Evolutionary conservation across 2,888 invertebrate genomes (phyloP), one percentile per base, ranked within the genome.

Genomic region (Cynaeus angustus): DNA sequence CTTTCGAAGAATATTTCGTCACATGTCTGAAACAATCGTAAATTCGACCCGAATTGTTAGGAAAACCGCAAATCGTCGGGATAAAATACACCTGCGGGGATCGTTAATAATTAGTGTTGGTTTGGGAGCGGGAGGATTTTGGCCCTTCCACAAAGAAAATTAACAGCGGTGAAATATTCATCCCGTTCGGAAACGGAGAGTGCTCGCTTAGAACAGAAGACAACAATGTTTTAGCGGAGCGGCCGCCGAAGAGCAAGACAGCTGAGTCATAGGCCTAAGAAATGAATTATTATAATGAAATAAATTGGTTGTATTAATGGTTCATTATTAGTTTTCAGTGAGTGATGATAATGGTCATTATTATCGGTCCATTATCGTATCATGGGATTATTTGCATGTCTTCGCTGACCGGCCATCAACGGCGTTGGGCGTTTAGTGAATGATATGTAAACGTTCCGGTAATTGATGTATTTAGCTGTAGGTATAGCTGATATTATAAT

Each of bases 281-380:
- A 82, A 82, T 83, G 84, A 84, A 84, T 84, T 84, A 85, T 83
- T 82, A 84, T 84, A 85, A 84, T 85, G 84, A 83, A 84, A 83
- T 84, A 85, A 85, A 85, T 85, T 85, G 84, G 80, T 78, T 79
- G 78, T 81, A 84, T 84, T 85, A 85, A 85, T 83, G 83, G 81
- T 79, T 82, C 82, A 80, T 84, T 84, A 84, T 84, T 84, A 83
- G 83, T 82, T 84, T 84, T 83, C 82, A 78, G 79, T 82, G 83
- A 82, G 82, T 80, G 82, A 83, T 82, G 82, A 83, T 84, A 83
- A 83, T 83, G 82, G 83, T 81, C 77, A 78, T 81, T 80, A 80
- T 82, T 83, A 77, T 77, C 75, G 75, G 77, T 76, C 80, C 78
- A 80, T 81, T 81, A 80, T 78, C 73, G 73, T 68, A 72, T 73